A percentile compares a stretch with the other conserved stretches of the same genome.
phyloP scores from a whole-genome alignment of 2,888 invertebrate species.

The Allophyes oxyacanthae region DNA sequence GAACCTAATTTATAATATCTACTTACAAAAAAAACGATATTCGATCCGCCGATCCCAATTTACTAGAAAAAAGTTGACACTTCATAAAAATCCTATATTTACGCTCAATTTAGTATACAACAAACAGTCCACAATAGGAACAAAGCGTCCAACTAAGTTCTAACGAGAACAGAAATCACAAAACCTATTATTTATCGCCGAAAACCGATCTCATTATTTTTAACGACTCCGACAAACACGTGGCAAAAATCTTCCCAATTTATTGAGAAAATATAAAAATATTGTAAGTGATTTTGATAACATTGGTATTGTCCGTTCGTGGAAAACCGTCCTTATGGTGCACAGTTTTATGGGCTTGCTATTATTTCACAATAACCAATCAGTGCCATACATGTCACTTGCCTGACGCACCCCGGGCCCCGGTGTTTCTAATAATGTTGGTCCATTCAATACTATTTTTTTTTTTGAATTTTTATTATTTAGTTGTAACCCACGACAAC shows the following conservation, averaged over 20 bases:
- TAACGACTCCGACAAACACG: constrained; percentile 77
- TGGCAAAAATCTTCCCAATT: constrained; percentile 82
- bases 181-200: constrained; percentile 75
- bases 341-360: constrained; percentile 70
- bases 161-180: constrained; percentile 62
- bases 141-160: constrained; percentile 51
- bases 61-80: constrained; percentile 22
- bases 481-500: constrained; percentile 1
- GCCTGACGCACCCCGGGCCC: constrained; percentile 76
- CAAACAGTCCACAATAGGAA: constrained; percentile 49
- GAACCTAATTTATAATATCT: too few relatives aligned
- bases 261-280: constrained; percentile 74
- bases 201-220: constrained; percentile 84
- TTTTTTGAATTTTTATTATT: constrained; percentile 8
- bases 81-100: constrained; percentile 44
- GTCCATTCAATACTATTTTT: constrained; percentile 45
- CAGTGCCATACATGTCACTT: constrained; percentile 82
- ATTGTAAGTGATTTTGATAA: constrained; percentile 70
- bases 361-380: constrained; percentile 87
- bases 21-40: constrained; percentile 1
- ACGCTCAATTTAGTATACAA: constrained; percentile 47
- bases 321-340: constrained; percentile 56
- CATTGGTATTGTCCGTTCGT: constrained; percentile 51
- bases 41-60: constrained; percentile 24
- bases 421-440: constrained; percentile 53